Evolutionary conservation across 92 coral and sea anemone species (phyloP).

Genomic region (Galaxea fascicularis): DNA sequence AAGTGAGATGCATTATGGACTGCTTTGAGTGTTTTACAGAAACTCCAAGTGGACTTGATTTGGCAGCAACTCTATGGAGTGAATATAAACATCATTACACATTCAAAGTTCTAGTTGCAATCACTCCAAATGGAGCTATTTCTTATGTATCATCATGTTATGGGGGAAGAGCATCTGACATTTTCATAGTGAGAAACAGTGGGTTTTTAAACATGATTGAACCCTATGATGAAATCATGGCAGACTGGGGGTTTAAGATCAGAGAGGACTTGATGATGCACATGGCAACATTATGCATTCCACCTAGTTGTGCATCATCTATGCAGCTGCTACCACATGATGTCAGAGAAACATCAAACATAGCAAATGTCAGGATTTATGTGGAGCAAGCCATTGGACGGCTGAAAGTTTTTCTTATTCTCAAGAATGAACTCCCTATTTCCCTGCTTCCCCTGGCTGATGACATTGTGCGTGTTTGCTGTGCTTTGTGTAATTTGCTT

Average conservation of each 20-base stretch:
- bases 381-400: conserved; percentile 69
- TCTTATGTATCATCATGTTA: conserved; percentile 66
- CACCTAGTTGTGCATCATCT: conserved; percentile 64
- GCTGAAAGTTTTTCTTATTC: conserved; percentile 51
- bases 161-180: conserved; percentile 82
- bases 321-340: conserved; percentile 72
- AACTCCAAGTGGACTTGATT: conserved; percentile 69
- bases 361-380: conserved; percentile 75
- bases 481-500: conserved; percentile 69
- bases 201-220: conserved; percentile 68
- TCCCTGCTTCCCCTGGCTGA: conserved; percentile 37
- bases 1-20: conserved; percentile 68
- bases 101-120: conserved; percentile 64
- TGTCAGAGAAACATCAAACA: conserved; percentile 73
- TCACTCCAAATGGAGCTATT: conserved; percentile 58
- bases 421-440: conserved; percentile 63
- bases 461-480: conserved; percentile 72
- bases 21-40: conserved; percentile 77
- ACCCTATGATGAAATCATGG: conserved; percentile 75
- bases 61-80: conserved; percentile 73
- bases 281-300: conserved; percentile 68
- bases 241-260: no score
- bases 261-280: conserved; percentile 70
- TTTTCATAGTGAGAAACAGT: conserved; percentile 65
- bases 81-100: conserved; percentile 78